Evolutionary conservation across 2,888 invertebrate genomes (phyloP).

Genomic region (Drosophila meridiana): DNA sequence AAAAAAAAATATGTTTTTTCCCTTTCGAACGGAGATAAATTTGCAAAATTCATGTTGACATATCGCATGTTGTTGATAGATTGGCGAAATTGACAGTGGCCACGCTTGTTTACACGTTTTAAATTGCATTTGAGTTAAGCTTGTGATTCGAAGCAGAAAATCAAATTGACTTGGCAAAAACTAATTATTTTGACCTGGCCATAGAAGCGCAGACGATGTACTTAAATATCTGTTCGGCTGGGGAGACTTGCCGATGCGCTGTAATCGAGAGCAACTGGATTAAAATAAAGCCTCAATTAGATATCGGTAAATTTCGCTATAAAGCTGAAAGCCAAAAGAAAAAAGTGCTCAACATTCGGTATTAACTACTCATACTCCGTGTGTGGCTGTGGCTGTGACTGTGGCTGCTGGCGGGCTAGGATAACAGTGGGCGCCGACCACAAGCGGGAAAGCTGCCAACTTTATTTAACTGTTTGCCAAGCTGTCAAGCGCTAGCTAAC

Average conservation of each 20-base stretch:
- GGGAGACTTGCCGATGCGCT: not conserved
- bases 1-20: not conserved
- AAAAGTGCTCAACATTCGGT: slow-evolving; percentile 9
- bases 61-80: not conserved
- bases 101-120: slow-evolving; percentile 10
- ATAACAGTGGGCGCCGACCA: slow-evolving; percentile 48
- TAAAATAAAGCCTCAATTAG: slow-evolving; percentile 8
- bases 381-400: not conserved
- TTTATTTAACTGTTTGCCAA: slow-evolving; percentile 80
- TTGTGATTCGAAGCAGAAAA: not conserved
- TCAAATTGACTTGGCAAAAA: slow-evolving; percentile 13
- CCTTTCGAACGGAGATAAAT: not conserved
- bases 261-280: not conserved
- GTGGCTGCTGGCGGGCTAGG: slow-evolving; percentile 26
- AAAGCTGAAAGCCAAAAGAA: slow-evolving; percentile 14
- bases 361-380: slow-evolving; percentile 25
- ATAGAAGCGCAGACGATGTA: not conserved
- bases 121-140: slow-evolving; percentile 13
- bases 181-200: slow-evolving; percentile 10
- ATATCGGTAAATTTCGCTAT: slow-evolving; percentile 13
- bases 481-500: slow-evolving; percentile 77
- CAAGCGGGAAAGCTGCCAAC: slow-evolving; percentile 68
- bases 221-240: not conserved
- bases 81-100: slow-evolving; percentile 1
- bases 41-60: not conserved